phyloP scores from a whole-genome alignment of 1,140 invertebrate species.

The Bombus breviceps region DNA sequence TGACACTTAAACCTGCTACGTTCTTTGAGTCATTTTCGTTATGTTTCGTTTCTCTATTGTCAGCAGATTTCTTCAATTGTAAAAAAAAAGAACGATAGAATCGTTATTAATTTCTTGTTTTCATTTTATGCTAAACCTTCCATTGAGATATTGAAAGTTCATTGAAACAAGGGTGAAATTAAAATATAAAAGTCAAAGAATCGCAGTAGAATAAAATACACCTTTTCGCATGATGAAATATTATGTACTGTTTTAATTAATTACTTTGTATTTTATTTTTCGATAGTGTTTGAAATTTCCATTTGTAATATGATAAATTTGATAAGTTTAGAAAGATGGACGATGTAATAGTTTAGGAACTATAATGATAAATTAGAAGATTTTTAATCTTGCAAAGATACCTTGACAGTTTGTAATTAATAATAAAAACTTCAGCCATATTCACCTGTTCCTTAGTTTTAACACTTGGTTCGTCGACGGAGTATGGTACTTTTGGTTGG shows the following conservation, averaged over 20 bases:
- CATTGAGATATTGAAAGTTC: too few relatives aligned
- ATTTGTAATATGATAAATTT: background rate
- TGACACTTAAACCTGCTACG: background rate
- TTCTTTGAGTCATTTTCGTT: background rate
- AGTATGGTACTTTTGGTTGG: slow-evolving; percentile 73
- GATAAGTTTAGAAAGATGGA: background rate
- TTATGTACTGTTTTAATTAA: background rate
- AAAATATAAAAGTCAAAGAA: too few relatives aligned
- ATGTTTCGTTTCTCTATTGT: background rate
- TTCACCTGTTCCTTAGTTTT: slow-evolving; percentile 67
- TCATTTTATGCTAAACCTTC: too few relatives aligned
- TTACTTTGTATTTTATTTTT: background rate
- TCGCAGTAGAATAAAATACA: too few relatives aligned
- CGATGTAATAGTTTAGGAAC: background rate
- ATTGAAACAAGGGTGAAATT: too few relatives aligned
- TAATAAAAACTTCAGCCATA: background rate
- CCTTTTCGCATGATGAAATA: background rate
- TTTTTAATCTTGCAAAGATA: background rate
- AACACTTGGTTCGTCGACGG: slow-evolving; percentile 71
- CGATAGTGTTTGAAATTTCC: background rate
- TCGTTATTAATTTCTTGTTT: too few relatives aligned
- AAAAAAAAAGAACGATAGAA: background rate
- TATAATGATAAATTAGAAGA: background rate
- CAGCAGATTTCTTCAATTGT: background rate
- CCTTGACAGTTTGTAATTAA: background rate